These are phyloP conservation scores for Andrena flavipes DNA, from an alignment of 2,888 invertebrate species.

Conservation along the genomic window DNA sequence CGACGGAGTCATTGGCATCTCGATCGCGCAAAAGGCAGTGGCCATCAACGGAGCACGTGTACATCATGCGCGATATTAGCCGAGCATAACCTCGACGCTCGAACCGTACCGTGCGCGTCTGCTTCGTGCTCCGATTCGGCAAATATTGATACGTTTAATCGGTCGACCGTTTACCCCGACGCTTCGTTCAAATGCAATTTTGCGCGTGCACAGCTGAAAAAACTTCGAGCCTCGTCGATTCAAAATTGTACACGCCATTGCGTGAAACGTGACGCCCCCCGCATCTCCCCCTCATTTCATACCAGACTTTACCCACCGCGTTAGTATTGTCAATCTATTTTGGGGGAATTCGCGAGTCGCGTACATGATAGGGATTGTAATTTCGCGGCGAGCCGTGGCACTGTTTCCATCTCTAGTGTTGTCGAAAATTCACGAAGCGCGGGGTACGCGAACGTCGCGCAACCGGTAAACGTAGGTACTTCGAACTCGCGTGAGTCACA, in stretches of 20 bases:
- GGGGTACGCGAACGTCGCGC: too few relatives aligned
- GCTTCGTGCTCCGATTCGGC: slow-evolving; percentile 68
- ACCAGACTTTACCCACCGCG: background rate
- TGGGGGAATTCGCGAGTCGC: too few relatives aligned
- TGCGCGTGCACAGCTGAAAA: slow-evolving; percentile 61
- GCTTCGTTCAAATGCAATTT: slow-evolving; percentile 56
- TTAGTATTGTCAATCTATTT: background rate
- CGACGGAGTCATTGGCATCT: background rate
- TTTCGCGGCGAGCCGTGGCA: too few relatives aligned
- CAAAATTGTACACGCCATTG: background rate
- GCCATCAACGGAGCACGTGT: slow-evolving; percentile 31
- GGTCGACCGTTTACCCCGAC: slow-evolving; percentile 69
- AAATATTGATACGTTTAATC: slow-evolving; percentile 83
- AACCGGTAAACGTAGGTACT: background rate
- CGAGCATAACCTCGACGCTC: slow-evolving; percentile 48
- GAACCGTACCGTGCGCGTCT: slow-evolving; percentile 60
- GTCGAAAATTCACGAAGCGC: too few relatives aligned
- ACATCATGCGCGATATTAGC: slow-evolving; percentile 36
- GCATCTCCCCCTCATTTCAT: too few relatives aligned
- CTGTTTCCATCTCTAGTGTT: too few relatives aligned
- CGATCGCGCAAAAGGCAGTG: slow-evolving; percentile 14
- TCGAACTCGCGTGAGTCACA: slow-evolving; percentile 5
- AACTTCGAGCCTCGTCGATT: slow-evolving; percentile 31
- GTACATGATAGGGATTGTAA: too few relatives aligned
- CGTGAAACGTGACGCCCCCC: background rate